Conservation (phyloP, 2,113 vertebrate genomes). For the Copsychus sechellarum region DNA sequence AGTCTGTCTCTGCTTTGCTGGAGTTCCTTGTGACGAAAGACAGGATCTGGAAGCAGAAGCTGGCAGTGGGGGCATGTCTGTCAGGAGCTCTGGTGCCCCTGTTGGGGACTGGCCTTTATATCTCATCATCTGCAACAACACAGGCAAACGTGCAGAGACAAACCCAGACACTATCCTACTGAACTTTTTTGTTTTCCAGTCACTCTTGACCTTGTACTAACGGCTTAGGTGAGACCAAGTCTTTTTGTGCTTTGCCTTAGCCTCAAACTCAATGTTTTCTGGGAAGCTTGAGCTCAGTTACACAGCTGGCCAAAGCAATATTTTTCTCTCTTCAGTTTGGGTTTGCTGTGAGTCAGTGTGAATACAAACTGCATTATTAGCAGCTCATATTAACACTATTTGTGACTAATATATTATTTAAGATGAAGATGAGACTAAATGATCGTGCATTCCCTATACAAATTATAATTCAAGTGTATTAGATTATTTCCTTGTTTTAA, state of each 20-base stretch:
- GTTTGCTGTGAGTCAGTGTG: background rate
- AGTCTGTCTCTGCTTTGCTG: background rate
- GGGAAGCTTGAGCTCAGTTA: background rate
- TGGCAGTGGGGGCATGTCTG: background rate
- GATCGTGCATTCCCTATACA: background rate
- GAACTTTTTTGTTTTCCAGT: background rate
- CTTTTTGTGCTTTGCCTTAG: background rate
- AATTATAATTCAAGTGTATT: background rate
- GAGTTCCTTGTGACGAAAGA: background rate
- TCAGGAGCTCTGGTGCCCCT: background rate
- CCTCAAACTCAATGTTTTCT: background rate
- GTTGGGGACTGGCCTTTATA: background rate
- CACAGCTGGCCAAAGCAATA: background rate
- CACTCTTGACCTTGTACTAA: background rate
- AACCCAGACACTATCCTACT: background rate
- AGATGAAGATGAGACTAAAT: background rate
- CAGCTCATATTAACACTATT: background rate
- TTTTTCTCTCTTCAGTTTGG: background rate
- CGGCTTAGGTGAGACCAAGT: background rate
- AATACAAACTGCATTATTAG: background rate
- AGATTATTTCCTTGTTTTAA: background rate
- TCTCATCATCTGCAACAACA: background rate
- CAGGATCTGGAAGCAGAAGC: background rate
- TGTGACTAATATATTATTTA: background rate
- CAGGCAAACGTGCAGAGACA: background rate